phyloP scores from a whole-genome alignment of 1,140 invertebrate species.

The Thaumetopoea pityocampa region DNA sequence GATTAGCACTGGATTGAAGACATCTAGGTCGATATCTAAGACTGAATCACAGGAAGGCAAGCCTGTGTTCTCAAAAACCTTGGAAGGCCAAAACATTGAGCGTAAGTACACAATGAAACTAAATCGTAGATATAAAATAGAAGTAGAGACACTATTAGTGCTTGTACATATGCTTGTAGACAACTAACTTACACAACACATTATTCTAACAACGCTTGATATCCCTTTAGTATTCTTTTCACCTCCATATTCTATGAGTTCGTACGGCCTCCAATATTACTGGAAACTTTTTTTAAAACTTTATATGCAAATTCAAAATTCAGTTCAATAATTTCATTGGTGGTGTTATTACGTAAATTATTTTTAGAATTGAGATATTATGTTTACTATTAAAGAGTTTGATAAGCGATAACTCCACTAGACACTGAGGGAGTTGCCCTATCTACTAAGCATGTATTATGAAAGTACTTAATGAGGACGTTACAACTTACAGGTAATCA shows the following conservation, averaged over 20 bases:
- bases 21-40: constrained; percentile 43
- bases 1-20: constrained; percentile 31
- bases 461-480: too few relatives aligned
- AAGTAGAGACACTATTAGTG: constrained; percentile 53
- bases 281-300: too few relatives aligned
- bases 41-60: constrained; percentile 73
- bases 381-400: too few relatives aligned
- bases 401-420: too few relatives aligned
- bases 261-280: too few relatives aligned
- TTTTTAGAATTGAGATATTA: too few relatives aligned
- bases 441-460: too few relatives aligned
- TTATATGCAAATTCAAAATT: constrained; percentile 4
- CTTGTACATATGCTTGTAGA: constrained; percentile 72
- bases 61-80: constrained; percentile 83
- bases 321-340: too few relatives aligned
- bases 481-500: too few relatives aligned
- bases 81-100: constrained; percentile 85
- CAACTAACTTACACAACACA: constrained; percentile 61
- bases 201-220: constrained; percentile 54
- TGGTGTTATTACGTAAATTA: too few relatives aligned
- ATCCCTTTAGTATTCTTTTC: constrained; percentile 23
- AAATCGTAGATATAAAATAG: constrained; percentile 25
- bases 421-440: too few relatives aligned
- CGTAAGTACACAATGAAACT: constrained; percentile 79
- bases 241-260: constrained; percentile 26